Evolutionary conservation across 1,140 invertebrate genomes (phyloP).

Genomic region (Bombus waltoni): DNA sequence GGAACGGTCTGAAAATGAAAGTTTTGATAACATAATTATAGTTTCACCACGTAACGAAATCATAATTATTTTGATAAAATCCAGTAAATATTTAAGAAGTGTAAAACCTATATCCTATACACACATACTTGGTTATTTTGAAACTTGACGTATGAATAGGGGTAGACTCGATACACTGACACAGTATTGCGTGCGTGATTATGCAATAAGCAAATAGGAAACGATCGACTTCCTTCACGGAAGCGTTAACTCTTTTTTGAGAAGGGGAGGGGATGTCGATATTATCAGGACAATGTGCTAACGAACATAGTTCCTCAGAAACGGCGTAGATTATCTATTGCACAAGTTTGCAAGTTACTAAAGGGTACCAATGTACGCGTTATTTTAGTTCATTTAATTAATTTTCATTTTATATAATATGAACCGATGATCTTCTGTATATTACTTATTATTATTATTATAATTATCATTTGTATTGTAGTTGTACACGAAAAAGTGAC

Average conservation of each 20-base stretch:
- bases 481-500: background rate
- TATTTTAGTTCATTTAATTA: background rate
- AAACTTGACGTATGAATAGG: constrained; percentile 16
- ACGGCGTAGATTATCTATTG: constrained; percentile 21
- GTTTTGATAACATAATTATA: background rate
- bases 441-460: too few species aligned
- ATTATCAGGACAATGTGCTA: constrained; percentile 40
- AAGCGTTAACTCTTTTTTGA: constrained; percentile 53
- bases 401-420: background rate
- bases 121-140: constrained; percentile 2
- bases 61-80: background rate
- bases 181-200: constrained; percentile 62
- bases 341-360: background rate
- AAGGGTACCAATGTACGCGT: background rate
- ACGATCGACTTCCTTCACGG: constrained; percentile 66
- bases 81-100: background rate
- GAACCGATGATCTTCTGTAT: background rate
- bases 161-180: constrained; percentile 33
- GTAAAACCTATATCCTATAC: background rate
- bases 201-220: constrained; percentile 66
- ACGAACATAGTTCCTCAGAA: constrained; percentile 22
- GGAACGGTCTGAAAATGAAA: background rate
- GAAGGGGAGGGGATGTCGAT: constrained; percentile 24
- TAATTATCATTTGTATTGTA: too few species aligned
- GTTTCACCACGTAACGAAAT: background rate